A percentile compares a stretch with the other conserved stretches of the same genome.
phyloP scores from a whole-genome alignment of 2,797 vertebrate genomes.

The Calcarius lapponicus region DNA sequence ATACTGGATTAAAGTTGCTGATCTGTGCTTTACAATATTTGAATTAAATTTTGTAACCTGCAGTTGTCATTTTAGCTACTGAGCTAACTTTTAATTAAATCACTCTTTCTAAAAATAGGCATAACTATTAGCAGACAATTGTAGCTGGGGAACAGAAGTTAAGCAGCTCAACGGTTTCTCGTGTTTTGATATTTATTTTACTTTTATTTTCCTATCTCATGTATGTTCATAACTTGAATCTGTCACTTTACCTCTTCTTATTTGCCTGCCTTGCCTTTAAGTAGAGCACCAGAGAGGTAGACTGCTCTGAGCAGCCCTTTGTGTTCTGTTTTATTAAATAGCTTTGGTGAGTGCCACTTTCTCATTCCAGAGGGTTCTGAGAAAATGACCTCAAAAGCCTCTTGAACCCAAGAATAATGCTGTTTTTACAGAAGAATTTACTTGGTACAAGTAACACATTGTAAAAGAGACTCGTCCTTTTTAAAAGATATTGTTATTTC shows the following conservation, averaged over 20 bases:
- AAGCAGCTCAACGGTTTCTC: not conserved
- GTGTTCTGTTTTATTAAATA: not conserved
- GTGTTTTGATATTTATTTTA: not conserved
- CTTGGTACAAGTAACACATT: not conserved
- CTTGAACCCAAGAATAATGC: not conserved
- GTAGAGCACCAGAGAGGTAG: not conserved
- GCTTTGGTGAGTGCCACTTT: conserved; percentile 24
- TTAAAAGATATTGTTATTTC: not conserved
- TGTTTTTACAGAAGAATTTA: not conserved
- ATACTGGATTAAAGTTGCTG: not conserved
- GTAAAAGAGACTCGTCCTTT: not conserved
- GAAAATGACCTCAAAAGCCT: conserved; percentile 15
- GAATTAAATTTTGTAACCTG: not conserved
- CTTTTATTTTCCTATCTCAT: not conserved
- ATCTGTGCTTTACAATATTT: not conserved
- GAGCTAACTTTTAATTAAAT: not conserved
- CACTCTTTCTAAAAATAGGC: not conserved
- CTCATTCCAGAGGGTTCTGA: conserved; percentile 36
- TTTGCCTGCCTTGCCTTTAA: not conserved
- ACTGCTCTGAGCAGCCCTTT: not conserved
- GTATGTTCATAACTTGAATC: not conserved
- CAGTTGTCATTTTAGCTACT: not conserved
- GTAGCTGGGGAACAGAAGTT: not conserved
- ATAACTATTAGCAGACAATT: not conserved
- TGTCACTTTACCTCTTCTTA: not conserved